Evolutionary conservation across 2,888 invertebrate genomes (phyloP).

Genomic region (Cynaeus angustus): DNA sequence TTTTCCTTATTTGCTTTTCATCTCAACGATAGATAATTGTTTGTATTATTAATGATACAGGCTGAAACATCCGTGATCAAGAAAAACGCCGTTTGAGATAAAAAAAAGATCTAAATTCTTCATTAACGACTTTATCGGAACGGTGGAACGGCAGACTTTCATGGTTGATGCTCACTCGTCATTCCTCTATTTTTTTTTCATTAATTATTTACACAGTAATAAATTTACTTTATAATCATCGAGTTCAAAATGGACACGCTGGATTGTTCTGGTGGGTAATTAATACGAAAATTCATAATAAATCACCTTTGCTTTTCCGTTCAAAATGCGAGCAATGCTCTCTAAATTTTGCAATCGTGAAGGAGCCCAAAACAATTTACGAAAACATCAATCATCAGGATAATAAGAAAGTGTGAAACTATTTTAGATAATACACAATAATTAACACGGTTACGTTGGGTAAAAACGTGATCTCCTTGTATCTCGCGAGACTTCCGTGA

Average conservation of each 20-base stretch:
- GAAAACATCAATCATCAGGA: conserved; percentile 44
- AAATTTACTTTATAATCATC: conserved; percentile 33
- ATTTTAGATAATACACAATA: conserved; percentile 44
- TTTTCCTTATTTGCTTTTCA: neutral
- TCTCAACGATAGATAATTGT: conserved; percentile 1
- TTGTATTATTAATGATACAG: conserved; percentile 22
- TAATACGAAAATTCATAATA: conserved; percentile 33
- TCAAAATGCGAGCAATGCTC: conserved; percentile 13
- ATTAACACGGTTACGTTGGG: conserved; percentile 40
- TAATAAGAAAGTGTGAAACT: conserved; percentile 49
- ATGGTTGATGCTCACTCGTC: conserved; percentile 28
- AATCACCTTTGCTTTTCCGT: conserved; percentile 37
- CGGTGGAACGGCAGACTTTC: conserved; percentile 37
- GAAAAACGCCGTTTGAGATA: conserved; percentile 8
- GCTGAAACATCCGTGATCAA: conserved; percentile 4
- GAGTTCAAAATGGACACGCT: conserved; percentile 31
- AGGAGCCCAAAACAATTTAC: conserved; percentile 33
- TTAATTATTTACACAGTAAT: conserved; percentile 36
- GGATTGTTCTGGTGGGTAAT: conserved; percentile 27
- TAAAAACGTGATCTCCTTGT: conserved; percentile 20
- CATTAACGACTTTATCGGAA: conserved; percentile 33
- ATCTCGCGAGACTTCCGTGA: conserved; percentile 4
- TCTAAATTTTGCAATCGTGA: conserved; percentile 29
- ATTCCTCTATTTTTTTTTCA: conserved; percentile 18
- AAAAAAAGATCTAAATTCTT: conserved; percentile 15